A percentile compares a stretch with the other conserved stretches of the same genome.
phyloP scores from a whole-genome alignment of 2,113 vertebrate genomes.

The Solenodon paradoxus region DNA sequence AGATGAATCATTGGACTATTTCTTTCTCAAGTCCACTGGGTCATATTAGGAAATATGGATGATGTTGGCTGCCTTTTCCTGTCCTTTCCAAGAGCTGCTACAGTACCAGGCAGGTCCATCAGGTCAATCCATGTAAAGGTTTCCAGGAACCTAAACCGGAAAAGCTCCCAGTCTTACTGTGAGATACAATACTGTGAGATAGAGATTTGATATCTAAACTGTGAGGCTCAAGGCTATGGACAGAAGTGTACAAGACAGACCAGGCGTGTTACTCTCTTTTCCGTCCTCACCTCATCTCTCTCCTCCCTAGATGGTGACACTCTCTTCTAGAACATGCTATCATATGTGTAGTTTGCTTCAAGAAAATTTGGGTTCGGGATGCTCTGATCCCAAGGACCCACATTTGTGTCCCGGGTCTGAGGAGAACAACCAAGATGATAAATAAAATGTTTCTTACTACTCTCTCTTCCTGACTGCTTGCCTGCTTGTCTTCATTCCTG shows the following conservation, averaged over 20 bases:
- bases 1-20: conserved; percentile 68
- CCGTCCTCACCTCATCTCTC: neutral
- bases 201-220: neutral
- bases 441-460: too few relatives aligned
- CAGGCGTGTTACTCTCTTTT: neutral
- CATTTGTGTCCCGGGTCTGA: too few relatives aligned
- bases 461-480: too few relatives aligned
- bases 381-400: too few relatives aligned
- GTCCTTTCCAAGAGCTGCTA: conserved; percentile 50
- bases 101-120: neutral
- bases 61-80: conserved; percentile 49
- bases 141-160: conserved; percentile 46
- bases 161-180: neutral
- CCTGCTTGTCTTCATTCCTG: too few relatives aligned
- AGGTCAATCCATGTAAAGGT: conserved; percentile 28
- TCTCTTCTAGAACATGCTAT: conserved; percentile 13
- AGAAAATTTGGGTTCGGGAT: conserved; percentile 4
- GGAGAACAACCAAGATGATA: too few relatives aligned
- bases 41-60: conserved; percentile 61
- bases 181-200: neutral
- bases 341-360: conserved; percentile 19
- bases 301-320: neutral
- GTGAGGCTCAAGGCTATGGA: neutral
- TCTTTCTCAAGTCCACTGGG: conserved; percentile 69
- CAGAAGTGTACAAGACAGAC: neutral